Evolutionary conservation across 2,113 vertebrate species (phyloP).

Genomic region (Saimiri boliviensis): DNA sequence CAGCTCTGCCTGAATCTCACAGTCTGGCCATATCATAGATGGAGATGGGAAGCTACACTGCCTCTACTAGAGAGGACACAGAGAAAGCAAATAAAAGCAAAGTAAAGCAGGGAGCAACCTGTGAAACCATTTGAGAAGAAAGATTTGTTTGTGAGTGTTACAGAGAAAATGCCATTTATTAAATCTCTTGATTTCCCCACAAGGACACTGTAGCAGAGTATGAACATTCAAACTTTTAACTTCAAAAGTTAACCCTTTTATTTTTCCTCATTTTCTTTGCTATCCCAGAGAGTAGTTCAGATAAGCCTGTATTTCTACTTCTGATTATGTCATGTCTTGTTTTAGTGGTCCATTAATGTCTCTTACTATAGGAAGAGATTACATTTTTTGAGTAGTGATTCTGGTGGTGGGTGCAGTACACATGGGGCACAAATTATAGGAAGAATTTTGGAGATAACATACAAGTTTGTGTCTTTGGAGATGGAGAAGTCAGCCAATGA

Average conservation of each 20-base stretch:
- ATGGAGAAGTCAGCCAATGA: not conserved
- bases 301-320: not conserved
- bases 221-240: not conserved
- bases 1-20: not conserved
- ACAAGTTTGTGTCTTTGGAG: not conserved
- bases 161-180: not conserved
- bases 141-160: not conserved
- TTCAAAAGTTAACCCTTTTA: not conserved
- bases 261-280: not conserved
- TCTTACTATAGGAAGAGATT: not conserved
- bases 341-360: not conserved
- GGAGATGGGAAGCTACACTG: not conserved
- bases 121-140: conserved; percentile 1
- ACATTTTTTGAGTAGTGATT: not conserved
- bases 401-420: not conserved
- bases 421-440: not conserved
- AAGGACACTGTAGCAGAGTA: not conserved
- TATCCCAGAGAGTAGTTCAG: not conserved
- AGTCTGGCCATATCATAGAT: not conserved
- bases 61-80: not conserved
- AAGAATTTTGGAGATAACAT: not conserved
- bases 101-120: not conserved
- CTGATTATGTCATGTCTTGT: not conserved
- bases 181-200: not conserved
- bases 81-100: not conserved